Base-by-base conservation (phyloP, 1,140 invertebrate species). In the Drosophila burlai region DNA sequence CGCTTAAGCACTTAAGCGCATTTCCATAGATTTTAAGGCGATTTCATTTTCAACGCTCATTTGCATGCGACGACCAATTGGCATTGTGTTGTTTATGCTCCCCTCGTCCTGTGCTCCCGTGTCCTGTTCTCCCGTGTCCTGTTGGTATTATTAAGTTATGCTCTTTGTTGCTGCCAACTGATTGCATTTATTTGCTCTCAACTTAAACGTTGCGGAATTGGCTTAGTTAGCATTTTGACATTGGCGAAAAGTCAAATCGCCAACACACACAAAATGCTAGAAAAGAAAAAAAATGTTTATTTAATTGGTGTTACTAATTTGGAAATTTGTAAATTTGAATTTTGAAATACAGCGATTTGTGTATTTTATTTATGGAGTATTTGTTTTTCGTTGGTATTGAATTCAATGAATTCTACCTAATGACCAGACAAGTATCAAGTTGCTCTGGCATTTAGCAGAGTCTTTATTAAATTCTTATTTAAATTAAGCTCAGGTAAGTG, bases 11-110 rank as follows among this genome's bases (percentile, higher is more conserved):
- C 83, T 86, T 82, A 84, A 84, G 83, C 67, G 79, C 82, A 84
- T 84, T 84, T 77, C 80, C 79, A 82, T 86, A 82, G 79, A 78
- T 86, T 86, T 84, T 84, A 82, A 84, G 79, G 79, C 74, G 82
- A 81, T 86, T 82, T 74, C 47, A 61, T 72, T 68, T 77, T 58
- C 60, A 85, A 85, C 74, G 60, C 73, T 77, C 81, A 84, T 84
- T 85, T 84, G 82, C 82, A 84, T 85, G 72, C 72, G 31, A 43
- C 50, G 43, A 74, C 59, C 69, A 63, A 55, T 74, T 75, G 71
- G 34, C 58, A 73, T 83, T 79, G 71, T 60, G 38, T 50, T 62
- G 38, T 47, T 26, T 38, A 58, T 67, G 4, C 43, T 71, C 24
- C 34, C 63, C 21, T 13, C 34, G 21, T 54, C 26, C 52, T 45